Conservation (phyloP, 2,888 invertebrate genomes). For the Caenorhabditis panamensis region DNA sequence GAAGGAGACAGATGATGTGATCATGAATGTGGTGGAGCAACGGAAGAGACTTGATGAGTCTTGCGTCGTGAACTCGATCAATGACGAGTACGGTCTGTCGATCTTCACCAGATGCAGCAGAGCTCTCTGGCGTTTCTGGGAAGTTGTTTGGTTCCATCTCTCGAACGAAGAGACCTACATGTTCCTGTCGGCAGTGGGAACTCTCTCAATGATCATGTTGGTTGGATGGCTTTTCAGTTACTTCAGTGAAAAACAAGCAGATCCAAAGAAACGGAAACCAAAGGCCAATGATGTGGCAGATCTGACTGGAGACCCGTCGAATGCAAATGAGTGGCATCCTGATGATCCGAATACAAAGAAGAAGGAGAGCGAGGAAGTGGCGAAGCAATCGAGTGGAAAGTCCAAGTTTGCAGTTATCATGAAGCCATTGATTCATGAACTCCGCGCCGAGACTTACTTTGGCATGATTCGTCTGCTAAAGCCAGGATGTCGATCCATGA, state of each 20-base stretch:
- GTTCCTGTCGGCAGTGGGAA: constrained; percentile 75
- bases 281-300: constrained; percentile 58
- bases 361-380: constrained; percentile 37
- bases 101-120: constrained; percentile 73
- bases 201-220: constrained; percentile 64
- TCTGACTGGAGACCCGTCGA: constrained; percentile 44
- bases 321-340: constrained; percentile 76
- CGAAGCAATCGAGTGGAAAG: constrained; percentile 11
- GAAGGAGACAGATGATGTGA: constrained; percentile 63
- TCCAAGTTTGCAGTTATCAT: constrained; percentile 59
- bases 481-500: constrained; percentile 91
- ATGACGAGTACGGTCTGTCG: constrained; percentile 74
- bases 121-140: constrained; percentile 70
- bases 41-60: constrained; percentile 65
- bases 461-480: constrained; percentile 93
- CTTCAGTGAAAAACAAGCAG: constrained; percentile 43
- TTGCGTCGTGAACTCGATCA: constrained; percentile 43
- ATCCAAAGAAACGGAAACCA: constrained; percentile 44
- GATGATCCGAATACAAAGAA: constrained; percentile 75
- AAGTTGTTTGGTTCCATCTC: constrained; percentile 76
- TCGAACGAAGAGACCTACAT: constrained; percentile 79
- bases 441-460: constrained; percentile 95
- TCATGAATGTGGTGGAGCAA: constrained; percentile 65
- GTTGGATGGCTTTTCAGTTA: constrained; percentile 65
- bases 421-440: constrained; percentile 88